phyloP scores from a whole-genome alignment of 2,888 invertebrate genomes.

The Blastobasis adustella region DNA sequence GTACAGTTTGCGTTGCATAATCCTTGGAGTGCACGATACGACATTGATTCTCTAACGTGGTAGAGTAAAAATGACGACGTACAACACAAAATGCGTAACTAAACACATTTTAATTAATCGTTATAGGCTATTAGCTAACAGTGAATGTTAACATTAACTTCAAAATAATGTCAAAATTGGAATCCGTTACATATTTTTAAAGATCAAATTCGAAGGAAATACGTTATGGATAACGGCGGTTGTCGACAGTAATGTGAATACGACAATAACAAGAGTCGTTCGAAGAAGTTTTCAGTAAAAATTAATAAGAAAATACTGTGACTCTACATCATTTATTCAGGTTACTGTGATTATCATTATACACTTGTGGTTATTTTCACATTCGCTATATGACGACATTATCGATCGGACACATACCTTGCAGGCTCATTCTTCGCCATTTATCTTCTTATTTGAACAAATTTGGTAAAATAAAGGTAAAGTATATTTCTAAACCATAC shows the following conservation, averaged over 20 bases:
- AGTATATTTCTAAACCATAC: slow-evolving; percentile 24
- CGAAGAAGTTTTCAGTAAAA: too few species aligned
- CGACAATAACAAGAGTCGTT: too few species aligned
- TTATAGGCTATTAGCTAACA: too few species aligned
- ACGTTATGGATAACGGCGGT: slow-evolving; percentile 51
- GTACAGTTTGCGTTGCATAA: slow-evolving; percentile 24
- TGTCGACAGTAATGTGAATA: too few species aligned
- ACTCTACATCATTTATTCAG: too few species aligned
- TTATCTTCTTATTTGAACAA: slow-evolving; percentile 23
- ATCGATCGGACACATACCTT: slow-evolving; percentile 69
- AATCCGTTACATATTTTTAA: slow-evolving; percentile 68
- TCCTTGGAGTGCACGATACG: slow-evolving; percentile 14
- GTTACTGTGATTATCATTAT: too few species aligned
- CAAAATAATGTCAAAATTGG: slow-evolving; percentile 37
- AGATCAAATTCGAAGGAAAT: slow-evolving; percentile 69
- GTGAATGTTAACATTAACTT: too few species aligned
- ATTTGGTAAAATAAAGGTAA: slow-evolving; percentile 21
- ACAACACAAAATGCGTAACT: too few species aligned
- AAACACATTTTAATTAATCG: too few species aligned
- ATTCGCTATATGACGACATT: slow-evolving; percentile 47
- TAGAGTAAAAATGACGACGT: too few species aligned
- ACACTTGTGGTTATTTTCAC: slow-evolving; percentile 36
- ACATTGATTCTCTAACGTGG: slow-evolving; percentile 21
- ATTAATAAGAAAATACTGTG: too few species aligned
- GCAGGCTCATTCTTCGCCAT: slow-evolving; percentile 55